Base-by-base conservation (phyloP, 2,888 invertebrate genomes). In the Spodoptera littoralis region DNA sequence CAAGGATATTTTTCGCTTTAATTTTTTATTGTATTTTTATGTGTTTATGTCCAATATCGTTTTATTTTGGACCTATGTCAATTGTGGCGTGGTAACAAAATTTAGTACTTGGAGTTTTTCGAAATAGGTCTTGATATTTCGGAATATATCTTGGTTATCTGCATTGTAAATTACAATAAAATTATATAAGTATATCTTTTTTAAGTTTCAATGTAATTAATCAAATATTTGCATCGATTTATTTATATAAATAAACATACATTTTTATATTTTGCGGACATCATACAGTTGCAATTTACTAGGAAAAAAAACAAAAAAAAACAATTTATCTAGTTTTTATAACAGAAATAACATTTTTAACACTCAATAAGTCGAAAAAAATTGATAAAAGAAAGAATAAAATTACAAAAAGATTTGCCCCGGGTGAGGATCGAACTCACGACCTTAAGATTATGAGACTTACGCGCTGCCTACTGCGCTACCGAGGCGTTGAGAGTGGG, bases 361-460 rank as follows among this genome's bases (percentile, higher is more conserved):
- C 0, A 22, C 22, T 24, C 4, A 8, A 24, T 3, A 24, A 11
- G 18, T 42, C 8, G 4, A 12, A 42, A 41, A 41, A 22, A 42
- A 11, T 22, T 42, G 0, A 11, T 22, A 12, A 12, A 41, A 51
- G 24, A 6, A 13, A 1, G n/a, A 27, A 54, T n/a, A 8, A 13
- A 53, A 43, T 18, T 0, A 9, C 58, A 55, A 72, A 72, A 72
- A 68, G 50, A 0, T 57, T 64, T 72, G 71, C 69, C 70, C 80
- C 77, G 73, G 77, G 80, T 77, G 76, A 79, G 80, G 77, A 79
- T 79, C 80, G 80, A 79, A 77, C 79, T 76, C 79, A 77, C 97
- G 97, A 97, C 97, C 97, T 97, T 97, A 96, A 97, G 97, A 97
- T 97, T 97, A 97, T 97, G 97, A 97, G 97, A 97, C 97, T 97